Evolutionary conservation across 2,113 vertebrate species (phyloP).

Genomic region (Megaceryle torquata): DNA sequence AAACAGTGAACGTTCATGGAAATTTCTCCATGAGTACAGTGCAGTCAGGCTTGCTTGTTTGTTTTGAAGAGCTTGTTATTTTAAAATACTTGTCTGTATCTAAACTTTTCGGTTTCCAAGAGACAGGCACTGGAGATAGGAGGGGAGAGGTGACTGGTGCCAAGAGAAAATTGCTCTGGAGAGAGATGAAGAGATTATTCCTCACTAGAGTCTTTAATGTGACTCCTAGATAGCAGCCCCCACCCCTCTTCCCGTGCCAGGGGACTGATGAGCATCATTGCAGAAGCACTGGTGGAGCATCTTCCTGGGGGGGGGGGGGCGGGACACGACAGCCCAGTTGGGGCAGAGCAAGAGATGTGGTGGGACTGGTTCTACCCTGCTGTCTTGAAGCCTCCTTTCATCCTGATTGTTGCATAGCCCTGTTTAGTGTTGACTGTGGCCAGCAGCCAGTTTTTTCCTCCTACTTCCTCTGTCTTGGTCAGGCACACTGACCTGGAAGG

Average conservation of each 20-base stretch:
- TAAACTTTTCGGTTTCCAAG: neutral
- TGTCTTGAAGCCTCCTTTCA: neutral
- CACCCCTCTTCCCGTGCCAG: fast-evolving
- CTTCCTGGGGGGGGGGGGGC: neutral
- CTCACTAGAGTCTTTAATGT: fast-evolving
- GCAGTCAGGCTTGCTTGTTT: fast-evolving
- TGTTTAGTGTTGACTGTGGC: neutral
- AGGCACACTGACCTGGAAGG: neutral
- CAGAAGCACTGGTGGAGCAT: neutral
- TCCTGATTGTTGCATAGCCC: fast-evolving
- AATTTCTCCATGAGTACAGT: neutral
- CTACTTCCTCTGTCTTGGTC: neutral
- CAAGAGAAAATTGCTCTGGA: neutral
- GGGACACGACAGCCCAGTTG: fast-evolving
- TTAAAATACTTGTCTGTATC: neutral
- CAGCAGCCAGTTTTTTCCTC: neutral
- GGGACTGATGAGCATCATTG: fast-evolving
- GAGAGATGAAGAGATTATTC: fast-evolving
- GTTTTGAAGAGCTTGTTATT: neutral
- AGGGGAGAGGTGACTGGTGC: neutral
- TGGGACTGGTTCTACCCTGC: neutral
- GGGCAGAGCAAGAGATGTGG: neutral
- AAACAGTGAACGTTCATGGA: neutral
- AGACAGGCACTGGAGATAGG: neutral
- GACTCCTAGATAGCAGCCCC: neutral